Conservation (phyloP, 2,113 vertebrate genomes). For the Irena cyanogastra region DNA sequence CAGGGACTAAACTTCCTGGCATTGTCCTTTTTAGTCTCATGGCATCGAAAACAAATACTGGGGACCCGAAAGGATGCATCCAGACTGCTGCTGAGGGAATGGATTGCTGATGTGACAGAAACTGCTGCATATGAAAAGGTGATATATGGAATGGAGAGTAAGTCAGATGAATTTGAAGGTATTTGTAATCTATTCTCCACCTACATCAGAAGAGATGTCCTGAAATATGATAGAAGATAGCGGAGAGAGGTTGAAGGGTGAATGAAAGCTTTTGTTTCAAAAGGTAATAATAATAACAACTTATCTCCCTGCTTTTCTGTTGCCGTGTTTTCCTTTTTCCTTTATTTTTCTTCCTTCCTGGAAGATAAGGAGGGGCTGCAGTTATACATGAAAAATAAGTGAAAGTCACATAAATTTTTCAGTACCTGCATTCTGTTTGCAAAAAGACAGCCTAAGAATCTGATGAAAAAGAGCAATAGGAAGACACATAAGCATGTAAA, state of each 20-base stretch:
- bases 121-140: slow-evolving; percentile 42
- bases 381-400: slow-evolving; percentile 4
- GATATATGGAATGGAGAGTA: slow-evolving; percentile 54
- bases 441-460: neutral
- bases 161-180: slow-evolving; percentile 56
- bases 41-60: neutral
- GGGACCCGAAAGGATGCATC: neutral
- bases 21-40: neutral
- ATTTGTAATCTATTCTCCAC: slow-evolving; percentile 45
- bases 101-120: slow-evolving; percentile 52
- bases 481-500: neutral
- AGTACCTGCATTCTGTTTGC: neutral
- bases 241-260: slow-evolving; percentile 12
- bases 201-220: slow-evolving; percentile 20
- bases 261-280: slow-evolving; percentile 51
- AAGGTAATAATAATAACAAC: slow-evolving; percentile 46
- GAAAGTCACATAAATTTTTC: neutral
- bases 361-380: neutral
- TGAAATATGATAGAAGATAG: slow-evolving; percentile 49
- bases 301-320: neutral
- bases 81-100: neutral
- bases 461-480: neutral
- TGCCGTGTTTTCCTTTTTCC: neutral
- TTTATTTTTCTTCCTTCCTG: neutral
- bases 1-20: neutral